Evolutionary conservation across 2,888 invertebrate species (phyloP).

Genomic region (Yponomeuta sedellus): DNA sequence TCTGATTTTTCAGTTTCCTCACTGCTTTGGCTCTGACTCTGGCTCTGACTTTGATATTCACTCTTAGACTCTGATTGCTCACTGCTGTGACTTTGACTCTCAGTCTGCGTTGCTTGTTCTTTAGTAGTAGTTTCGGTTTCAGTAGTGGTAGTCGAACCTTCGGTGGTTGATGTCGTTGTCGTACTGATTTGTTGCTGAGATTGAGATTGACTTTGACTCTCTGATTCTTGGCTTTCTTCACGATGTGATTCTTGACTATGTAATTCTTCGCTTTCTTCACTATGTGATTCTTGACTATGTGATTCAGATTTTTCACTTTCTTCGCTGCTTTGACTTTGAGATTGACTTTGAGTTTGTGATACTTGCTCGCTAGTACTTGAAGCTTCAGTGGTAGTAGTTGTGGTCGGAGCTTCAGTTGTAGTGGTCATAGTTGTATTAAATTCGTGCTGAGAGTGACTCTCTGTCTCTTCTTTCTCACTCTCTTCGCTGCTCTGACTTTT

Average conservation of each 20-base stretch:
- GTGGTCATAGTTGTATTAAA: neutral
- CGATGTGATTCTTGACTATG: too few relatives aligned
- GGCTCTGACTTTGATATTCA: neutral
- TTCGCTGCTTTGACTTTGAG: neutral
- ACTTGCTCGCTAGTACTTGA: neutral
- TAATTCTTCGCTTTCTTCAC: too few relatives aligned
- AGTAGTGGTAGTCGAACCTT: too few relatives aligned
- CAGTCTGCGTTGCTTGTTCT: neutral
- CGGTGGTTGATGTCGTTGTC: neutral
- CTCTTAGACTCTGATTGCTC: neutral
- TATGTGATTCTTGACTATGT: too few relatives aligned
- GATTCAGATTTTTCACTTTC: too few relatives aligned
- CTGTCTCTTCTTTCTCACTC: neutral
- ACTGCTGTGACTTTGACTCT: neutral
- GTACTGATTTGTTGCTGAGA: neutral
- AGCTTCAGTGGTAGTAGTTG: constrained; percentile 11
- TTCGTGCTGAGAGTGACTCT: neutral
- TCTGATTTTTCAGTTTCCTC: neutral
- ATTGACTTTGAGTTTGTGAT: neutral
- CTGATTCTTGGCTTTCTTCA: too few relatives aligned
- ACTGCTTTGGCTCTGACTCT: neutral
- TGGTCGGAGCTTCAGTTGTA: neutral
- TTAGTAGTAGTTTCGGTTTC: too few relatives aligned
- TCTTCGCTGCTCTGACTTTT: neutral
- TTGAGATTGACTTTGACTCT: neutral